Percentiles rank a stretch among this genome's conserved stretches.
These are phyloP conservation scores for Mantis religiosa DNA, from an alignment of 2,888 invertebrate genomes.

Conservation along the genomic window DNA sequence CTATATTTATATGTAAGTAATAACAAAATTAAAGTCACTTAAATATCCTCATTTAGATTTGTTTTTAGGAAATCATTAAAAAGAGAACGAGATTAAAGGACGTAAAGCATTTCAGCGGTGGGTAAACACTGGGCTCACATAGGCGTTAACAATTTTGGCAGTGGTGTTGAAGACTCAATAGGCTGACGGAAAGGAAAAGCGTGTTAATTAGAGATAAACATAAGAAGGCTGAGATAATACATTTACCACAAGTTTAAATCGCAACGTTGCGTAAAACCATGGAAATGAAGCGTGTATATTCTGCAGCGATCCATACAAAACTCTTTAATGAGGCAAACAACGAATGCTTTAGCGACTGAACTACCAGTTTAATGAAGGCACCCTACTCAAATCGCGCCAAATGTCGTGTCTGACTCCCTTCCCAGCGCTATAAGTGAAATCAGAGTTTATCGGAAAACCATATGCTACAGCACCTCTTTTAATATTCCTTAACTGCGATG, in stretches of 20 bases:
- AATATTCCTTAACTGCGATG: too few species aligned
- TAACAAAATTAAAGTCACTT: too few species aligned
- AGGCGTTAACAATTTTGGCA: too few species aligned
- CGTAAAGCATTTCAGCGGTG: too few species aligned
- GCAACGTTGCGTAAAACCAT: neutral
- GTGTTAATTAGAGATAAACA: neutral
- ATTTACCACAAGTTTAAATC: neutral
- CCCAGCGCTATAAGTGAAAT: neutral
- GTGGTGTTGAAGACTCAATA: neutral
- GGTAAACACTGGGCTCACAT: neutral
- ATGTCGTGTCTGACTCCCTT: neutral
- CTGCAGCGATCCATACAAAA: neutral
- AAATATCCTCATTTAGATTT: too few species aligned
- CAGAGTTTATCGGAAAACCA: neutral
- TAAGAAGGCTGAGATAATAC: neutral
- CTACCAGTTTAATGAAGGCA: neutral
- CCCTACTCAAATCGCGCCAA: neutral
- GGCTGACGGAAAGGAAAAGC: neutral
- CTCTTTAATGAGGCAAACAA: neutral
- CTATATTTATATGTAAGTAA: too few species aligned
- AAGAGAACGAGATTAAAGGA: too few species aligned
- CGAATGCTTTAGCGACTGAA: neutral
- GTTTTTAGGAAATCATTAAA: too few species aligned
- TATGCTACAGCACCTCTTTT: too few species aligned
- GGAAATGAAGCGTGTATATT: neutral